phyloP scores from a whole-genome alignment of 1,140 invertebrate species.

The Ericerus pela region DNA sequence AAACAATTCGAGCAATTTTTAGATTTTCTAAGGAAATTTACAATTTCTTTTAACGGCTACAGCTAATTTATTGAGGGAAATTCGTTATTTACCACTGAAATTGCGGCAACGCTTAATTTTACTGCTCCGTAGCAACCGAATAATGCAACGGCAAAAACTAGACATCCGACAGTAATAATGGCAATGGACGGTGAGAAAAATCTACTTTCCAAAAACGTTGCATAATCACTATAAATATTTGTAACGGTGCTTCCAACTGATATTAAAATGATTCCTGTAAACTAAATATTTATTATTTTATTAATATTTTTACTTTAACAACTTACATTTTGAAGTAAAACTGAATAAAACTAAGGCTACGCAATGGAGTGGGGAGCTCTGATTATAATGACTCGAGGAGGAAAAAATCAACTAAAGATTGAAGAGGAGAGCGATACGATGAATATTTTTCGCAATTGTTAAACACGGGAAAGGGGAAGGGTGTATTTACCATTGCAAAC shows the following conservation, averaged over 20 bases:
- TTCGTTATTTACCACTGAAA: slow-evolving; percentile 48
- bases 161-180: slow-evolving; percentile 50
- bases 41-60: neutral
- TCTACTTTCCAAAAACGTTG: slow-evolving; percentile 27
- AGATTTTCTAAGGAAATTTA: neutral
- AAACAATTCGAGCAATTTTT: slow-evolving; percentile 18
- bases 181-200: slow-evolving; percentile 31
- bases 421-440: no score
- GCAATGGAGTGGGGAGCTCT: no score
- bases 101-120: slow-evolving; percentile 65
- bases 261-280: slow-evolving; percentile 27
- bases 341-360: no score
- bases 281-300: slow-evolving; percentile 19
- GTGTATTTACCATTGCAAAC: no score
- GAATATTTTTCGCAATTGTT: no score
- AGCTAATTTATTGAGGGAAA: neutral
- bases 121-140: slow-evolving; percentile 74
- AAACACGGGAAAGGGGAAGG: no score
- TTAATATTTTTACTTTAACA: no score
- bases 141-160: slow-evolving; percentile 61
- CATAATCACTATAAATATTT: slow-evolving; percentile 30
- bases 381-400: no score
- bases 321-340: no score
- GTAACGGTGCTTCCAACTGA: slow-evolving; percentile 27
- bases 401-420: no score